Evolutionary conservation across 53 echinoderm and acorn worm genomes (phyloP), one percentile per base, ranked within the genome.

Genomic region (Crossaster papposus): DNA sequence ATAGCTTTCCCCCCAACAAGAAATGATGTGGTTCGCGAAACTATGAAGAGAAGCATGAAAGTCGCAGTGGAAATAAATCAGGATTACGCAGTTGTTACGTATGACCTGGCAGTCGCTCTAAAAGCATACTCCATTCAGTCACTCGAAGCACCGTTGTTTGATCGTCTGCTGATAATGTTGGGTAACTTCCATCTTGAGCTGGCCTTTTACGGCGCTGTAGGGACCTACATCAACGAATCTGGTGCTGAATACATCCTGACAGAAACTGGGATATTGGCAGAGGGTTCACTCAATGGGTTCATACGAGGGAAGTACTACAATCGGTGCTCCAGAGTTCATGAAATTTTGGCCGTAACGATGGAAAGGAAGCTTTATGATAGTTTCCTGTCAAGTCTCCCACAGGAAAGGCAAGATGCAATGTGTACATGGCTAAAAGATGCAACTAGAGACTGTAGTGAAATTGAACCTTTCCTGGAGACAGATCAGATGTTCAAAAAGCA

Each of bases 1-100:
- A 94, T 94, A 34, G 72, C 91, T 2, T 89, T 65, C 55, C 91
- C 94, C 23, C 95, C 95, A 36, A 95, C 95, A 4, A 93, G 84
- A 31, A 95, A 95, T 89, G 95, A 93, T 79, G 90, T 94, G 14
- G 94, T 95, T 24, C 70, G 87, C 35, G 93, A 95, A 33, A 95
- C 92, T n/a, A 95, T 95, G 95, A 36, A 89, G n/a, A 83, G 91
- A 2, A 53, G 89, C 33, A 33, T 95, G 78, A 89, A 83, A 30
- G 81, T 95, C 58, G 91, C 93, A 10, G 79, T 82, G 23, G 86
- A 90, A 88, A 90, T 92, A 6, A 88, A 87, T 29, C 92, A 92
- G 35, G 37, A 32, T 9, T 85, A 83, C 63, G 89, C 77, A 51
- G 64, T 82, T 68, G 83, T 89, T 36, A 89, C 89, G 2, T 93